A percentile compares a stretch with the other conserved stretches of the same genome.
These are phyloP conservation scores for Athetis lepigone DNA, from an alignment of 2,888 invertebrate genomes.

Conservation along the genomic window DNA sequence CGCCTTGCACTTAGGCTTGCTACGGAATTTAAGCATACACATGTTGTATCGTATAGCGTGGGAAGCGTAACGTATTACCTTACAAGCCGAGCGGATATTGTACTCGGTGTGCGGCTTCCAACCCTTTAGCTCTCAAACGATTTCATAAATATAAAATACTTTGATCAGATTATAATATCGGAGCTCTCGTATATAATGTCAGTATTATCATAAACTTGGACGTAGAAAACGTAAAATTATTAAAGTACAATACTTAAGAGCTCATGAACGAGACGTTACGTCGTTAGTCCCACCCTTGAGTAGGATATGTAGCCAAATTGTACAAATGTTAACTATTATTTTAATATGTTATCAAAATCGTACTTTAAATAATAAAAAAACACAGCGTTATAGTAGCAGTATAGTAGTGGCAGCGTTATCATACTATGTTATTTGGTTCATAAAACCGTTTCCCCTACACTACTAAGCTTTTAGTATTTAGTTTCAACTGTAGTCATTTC, in stretches of 20 bases:
- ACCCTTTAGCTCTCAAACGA: constrained; percentile 51
- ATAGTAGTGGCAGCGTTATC: background rate
- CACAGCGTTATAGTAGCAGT: too few relatives aligned
- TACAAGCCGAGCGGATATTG: constrained; percentile 63
- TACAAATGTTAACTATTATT: too few relatives aligned
- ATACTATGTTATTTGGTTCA: constrained; percentile 16
- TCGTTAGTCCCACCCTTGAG: too few relatives aligned
- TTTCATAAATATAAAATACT: constrained; percentile 51
- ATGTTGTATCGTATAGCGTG: constrained; percentile 64
- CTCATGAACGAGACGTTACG: too few relatives aligned
- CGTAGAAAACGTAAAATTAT: background rate
- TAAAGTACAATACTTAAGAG: background rate
- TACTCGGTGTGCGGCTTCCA: constrained; percentile 43
- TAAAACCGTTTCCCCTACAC: constrained; percentile 27
- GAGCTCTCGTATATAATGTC: background rate
- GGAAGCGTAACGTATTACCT: constrained; percentile 70
- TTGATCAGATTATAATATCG: constrained; percentile 26
- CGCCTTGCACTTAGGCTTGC: constrained; percentile 82
- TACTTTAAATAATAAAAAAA: too few relatives aligned
- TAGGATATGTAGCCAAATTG: too few relatives aligned
- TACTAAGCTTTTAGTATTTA: constrained; percentile 47
- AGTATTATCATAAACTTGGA: background rate
- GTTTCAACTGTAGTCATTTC: constrained; percentile 52
- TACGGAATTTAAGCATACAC: constrained; percentile 74
- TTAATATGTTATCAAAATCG: too few relatives aligned